phyloP scores from a whole-genome alignment of 2,888 invertebrate species.

The Drosophila trichaetosa region DNA sequence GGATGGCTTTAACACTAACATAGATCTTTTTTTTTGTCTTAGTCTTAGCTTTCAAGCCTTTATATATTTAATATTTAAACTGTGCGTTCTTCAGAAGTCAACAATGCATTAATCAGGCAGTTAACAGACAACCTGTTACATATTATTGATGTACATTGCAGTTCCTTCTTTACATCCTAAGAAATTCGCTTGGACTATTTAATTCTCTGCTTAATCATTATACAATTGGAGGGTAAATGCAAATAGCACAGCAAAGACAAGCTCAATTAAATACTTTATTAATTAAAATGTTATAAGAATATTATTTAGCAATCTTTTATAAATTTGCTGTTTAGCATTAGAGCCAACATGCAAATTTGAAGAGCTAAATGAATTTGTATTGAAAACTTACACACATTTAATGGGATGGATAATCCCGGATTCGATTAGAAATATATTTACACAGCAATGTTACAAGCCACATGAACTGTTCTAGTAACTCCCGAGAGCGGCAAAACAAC shows the following conservation, averaged over 20 bases:
- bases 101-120: neutral
- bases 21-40: neutral
- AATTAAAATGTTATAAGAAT: neutral
- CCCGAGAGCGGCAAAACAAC: neutral
- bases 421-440: constrained; percentile 26
- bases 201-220: neutral
- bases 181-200: neutral
- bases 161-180: neutral
- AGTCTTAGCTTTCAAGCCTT: neutral
- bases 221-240: neutral
- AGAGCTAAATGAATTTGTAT: constrained; percentile 1
- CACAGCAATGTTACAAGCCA: constrained; percentile 29
- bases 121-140: neutral
- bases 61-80: neutral
- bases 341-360: neutral
- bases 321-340: neutral
- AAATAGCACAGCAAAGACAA: neutral
- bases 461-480: constrained; percentile 20
- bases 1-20: neutral
- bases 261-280: neutral
- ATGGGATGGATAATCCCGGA: neutral
- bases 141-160: neutral
- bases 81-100: neutral
- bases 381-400: neutral
- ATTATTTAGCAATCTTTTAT: neutral